phyloP scores from a whole-genome alignment of 2,113 vertebrate genomes.

The Brachypteracias leptosomus region DNA sequence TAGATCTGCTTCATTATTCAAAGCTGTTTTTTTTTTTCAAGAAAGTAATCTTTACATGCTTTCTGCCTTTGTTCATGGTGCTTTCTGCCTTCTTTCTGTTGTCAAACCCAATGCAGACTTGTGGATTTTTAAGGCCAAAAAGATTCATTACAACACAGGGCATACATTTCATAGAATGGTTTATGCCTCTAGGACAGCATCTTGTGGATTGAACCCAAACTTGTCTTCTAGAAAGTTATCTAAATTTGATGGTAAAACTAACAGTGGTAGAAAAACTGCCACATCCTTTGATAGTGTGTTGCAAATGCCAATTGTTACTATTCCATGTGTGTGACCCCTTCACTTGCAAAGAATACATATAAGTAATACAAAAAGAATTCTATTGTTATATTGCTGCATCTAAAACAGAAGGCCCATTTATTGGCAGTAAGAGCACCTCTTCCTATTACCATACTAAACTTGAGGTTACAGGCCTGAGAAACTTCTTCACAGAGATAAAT shows the following conservation, averaged over 20 bases:
- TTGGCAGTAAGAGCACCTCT: not conserved
- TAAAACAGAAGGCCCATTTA: not conserved
- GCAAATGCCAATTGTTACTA: not conserved
- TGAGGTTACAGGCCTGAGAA: constrained; percentile 29
- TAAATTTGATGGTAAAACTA: not conserved
- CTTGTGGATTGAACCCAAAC: not conserved
- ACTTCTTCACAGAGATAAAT: constrained; percentile 46
- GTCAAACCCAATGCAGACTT: not conserved
- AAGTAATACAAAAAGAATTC: not conserved
- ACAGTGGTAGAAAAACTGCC: not conserved
- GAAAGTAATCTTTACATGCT: not conserved
- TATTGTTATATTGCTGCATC: not conserved
- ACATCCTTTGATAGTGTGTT: not conserved
- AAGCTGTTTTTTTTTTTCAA: not conserved
- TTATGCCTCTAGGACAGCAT: not conserved
- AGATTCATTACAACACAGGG: not conserved
- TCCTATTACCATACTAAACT: not conserved
- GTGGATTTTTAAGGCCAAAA: not conserved
- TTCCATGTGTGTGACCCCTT: not conserved
- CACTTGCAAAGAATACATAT: not conserved
- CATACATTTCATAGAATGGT: not conserved
- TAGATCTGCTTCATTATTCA: not conserved
- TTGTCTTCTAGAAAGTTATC: not conserved
- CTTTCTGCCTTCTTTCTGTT: not conserved
- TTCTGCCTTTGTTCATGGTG: not conserved